Evolutionary conservation across 2,888 invertebrate genomes (phyloP), one percentile per base, ranked within the genome.

Genomic region (Osedax frankpressi): DNA sequence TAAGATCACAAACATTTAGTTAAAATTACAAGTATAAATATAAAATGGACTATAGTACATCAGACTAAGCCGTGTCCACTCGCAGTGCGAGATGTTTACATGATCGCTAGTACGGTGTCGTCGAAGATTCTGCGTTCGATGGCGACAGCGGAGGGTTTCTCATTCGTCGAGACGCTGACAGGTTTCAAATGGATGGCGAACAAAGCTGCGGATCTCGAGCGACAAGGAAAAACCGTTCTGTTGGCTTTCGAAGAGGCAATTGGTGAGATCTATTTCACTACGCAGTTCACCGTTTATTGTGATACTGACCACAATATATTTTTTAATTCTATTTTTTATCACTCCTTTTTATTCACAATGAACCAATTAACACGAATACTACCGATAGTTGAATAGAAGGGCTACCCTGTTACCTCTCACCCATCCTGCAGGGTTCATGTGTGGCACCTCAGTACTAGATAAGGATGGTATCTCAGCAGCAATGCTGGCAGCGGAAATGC

Each of bases 141-240:
- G 82, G 90, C 91, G 0, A 86, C 88, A 68, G 88, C 87, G 0
- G 91, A 92, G 81, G 94, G 92, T 2, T 91, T 90, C 74, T 87
- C 89, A 76, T 89, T 87, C 81, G 86, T 87, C 86, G 95, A 97
- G 86, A 97, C 98, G 0, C 87, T 98, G 72, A 99, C 98, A 0
- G 98, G 98, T 0, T 99, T 99, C 83, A 99, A 99, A 82, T 99
- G 96, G 96, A 95, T 99, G 92, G 97, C 93, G 2, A 97, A 96
- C 84, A 88, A 88, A 80, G 88, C 91, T 0, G 86, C 89, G 30
- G 89, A 93, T 3, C 85, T 94, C 73, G 84, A 89, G 44, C 86
- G 88, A 74, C 85, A 89, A 73, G 91, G 89, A 29, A 91, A 92
- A 80, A 85, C 86, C 11, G 91, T 95, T 0, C 83, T 98, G 72